A percentile compares a stretch with the other conserved stretches of the same genome.
Conservation (phyloP, 2,113 vertebrate genomes). For the Rafetus swinhoei region DNA sequence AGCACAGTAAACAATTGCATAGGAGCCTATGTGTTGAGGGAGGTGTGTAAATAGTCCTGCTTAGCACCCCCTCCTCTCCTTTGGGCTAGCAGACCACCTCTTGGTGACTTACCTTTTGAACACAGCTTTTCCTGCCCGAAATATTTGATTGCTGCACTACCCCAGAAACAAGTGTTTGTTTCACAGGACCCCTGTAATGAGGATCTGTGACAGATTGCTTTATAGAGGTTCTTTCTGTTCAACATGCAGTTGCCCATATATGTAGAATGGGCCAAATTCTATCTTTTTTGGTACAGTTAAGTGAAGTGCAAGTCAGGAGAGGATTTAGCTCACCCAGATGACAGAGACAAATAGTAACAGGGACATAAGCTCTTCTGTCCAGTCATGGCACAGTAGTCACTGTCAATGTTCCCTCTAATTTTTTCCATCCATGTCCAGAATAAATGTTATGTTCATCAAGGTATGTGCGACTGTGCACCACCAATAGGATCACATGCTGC, state of each 20-base stretch:
- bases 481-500: too few relatives aligned
- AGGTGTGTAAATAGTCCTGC: not conserved
- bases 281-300: not conserved
- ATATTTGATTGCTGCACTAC: not conserved
- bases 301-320: not conserved
- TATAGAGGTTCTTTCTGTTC: not conserved
- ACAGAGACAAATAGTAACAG: not conserved
- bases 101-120: not conserved
- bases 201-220: not conserved
- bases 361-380: not conserved
- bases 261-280: not conserved
- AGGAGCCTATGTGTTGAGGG: not conserved
- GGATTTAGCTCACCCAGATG: not conserved
- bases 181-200: rapidly evolving
- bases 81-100: too few relatives aligned
- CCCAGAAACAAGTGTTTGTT: rapidly evolving
- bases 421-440: too few relatives aligned
- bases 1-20: not conserved
- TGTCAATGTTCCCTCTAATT: too few relatives aligned
- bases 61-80: not conserved
- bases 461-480: too few relatives aligned
- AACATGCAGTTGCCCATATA: too few relatives aligned
- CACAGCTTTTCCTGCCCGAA: not conserved
- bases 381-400: too few relatives aligned
- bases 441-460: too few relatives aligned